phyloP scores from a whole-genome alignment of 2,888 invertebrate species.

The Toxonevra muliebris region DNA sequence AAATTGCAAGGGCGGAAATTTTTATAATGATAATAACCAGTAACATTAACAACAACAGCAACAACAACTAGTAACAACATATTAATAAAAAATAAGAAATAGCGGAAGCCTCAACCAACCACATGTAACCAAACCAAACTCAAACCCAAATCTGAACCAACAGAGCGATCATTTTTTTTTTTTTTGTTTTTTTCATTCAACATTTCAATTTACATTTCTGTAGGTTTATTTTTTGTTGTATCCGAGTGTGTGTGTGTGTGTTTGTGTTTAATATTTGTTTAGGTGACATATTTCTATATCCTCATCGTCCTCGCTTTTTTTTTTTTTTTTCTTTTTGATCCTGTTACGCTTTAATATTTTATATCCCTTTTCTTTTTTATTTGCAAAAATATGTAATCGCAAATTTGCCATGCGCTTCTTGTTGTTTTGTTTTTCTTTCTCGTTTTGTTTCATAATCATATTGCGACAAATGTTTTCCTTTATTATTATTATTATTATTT shows the following conservation, averaged over 20 bases:
- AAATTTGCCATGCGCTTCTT: neutral
- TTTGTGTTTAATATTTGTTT: conserved; percentile 43
- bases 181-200: conserved; percentile 43
- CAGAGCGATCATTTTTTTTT: conserved; percentile 29
- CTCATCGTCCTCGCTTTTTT: neutral
- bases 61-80: too few species aligned
- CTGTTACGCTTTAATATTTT: conserved; percentile 15
- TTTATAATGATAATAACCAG: too few species aligned
- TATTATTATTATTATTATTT: conserved; percentile 2
- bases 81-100: too few species aligned
- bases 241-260: conserved; percentile 34
- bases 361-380: neutral
- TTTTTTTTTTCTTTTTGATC: neutral
- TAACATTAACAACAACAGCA: too few species aligned
- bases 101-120: too few species aligned
- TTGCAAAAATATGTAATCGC: conserved; percentile 6
- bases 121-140: too few species aligned
- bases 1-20: too few species aligned
- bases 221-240: conserved; percentile 30
- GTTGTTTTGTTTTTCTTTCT: too few species aligned
- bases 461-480: conserved; percentile 24
- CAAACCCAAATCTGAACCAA: too few species aligned
- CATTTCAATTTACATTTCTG: conserved; percentile 32
- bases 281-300: conserved; percentile 32
- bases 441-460: too few species aligned